Conservation (phyloP, 2,797 vertebrate genomes). For the Anniella stebbinsi region DNA sequence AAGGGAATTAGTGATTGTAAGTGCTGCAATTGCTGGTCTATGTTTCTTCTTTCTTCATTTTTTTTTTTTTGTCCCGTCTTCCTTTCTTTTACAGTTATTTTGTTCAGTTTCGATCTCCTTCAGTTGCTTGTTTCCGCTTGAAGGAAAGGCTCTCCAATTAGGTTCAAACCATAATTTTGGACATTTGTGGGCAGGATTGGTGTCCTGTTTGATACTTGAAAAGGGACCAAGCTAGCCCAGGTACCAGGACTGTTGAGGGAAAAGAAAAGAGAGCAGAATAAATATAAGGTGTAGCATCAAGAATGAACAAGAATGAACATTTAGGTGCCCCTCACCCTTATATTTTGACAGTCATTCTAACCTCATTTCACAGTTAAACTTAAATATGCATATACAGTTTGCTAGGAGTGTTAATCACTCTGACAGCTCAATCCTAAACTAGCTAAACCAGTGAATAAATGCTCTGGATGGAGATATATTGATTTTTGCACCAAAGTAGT, state of each 20-base stretch:
- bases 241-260: conserved; percentile 95
- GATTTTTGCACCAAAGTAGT: not conserved
- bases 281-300: conserved; percentile 52
- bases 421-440: conserved; percentile 4
- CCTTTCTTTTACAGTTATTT: conserved; percentile 53
- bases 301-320: conserved; percentile 28
- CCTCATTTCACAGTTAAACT: conserved; percentile 40
- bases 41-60: conserved; percentile 83
- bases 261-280: conserved; percentile 63
- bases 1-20: conserved; percentile 86
- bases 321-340: conserved; percentile 13
- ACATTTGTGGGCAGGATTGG: conserved; percentile 99
- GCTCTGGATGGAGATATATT: not conserved
- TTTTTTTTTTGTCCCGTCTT: conserved; percentile 63
- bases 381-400: not conserved
- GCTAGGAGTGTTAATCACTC: not conserved
- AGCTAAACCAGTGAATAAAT: not conserved
- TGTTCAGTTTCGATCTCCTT: conserved; percentile 77
- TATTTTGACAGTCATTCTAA: conserved; percentile 35
- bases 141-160: conserved; percentile 99
- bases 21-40: conserved; percentile 95
- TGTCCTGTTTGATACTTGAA: conserved; percentile 99
- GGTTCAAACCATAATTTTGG: conserved; percentile 99
- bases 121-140: conserved; percentile 98
- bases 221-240: conserved; percentile 99